phyloP scores from a whole-genome alignment of 2,888 invertebrate genomes.

The Geophilus truncorum region DNA sequence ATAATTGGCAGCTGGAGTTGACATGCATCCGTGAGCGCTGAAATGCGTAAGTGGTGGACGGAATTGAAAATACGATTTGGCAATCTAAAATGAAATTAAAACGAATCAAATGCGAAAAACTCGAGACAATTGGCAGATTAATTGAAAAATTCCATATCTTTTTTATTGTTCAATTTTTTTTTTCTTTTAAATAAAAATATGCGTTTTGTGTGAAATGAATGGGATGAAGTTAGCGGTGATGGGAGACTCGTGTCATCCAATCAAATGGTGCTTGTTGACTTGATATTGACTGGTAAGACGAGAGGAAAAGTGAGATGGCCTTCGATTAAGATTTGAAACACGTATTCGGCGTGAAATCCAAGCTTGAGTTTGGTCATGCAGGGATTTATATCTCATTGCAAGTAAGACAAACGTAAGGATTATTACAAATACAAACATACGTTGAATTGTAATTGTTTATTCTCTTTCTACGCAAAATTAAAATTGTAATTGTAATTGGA shows the following conservation, averaged over 20 bases:
- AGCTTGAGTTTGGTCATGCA: not conserved
- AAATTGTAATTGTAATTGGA: too few relatives aligned
- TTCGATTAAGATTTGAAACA: constrained; percentile 19
- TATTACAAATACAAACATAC: not conserved
- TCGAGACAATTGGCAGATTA: not conserved
- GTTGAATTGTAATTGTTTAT: not conserved
- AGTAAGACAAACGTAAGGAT: not conserved
- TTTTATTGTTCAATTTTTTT: too few relatives aligned
- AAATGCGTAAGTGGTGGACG: not conserved
- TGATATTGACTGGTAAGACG: not conserved
- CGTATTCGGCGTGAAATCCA: constrained; percentile 21
- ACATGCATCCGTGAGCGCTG: constrained; percentile 2
- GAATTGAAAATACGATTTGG: constrained; percentile 13
- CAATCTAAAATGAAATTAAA: not conserved
- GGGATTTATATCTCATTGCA: constrained; percentile 20
- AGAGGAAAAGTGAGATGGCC: not conserved
- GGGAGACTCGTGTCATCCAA: not conserved
- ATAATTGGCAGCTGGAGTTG: constrained; percentile 27
- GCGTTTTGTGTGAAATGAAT: not conserved
- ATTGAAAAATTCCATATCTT: too few relatives aligned
- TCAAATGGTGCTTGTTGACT: not conserved
- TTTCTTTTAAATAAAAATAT: not conserved
- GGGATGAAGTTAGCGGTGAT: not conserved
- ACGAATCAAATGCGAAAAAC: not conserved
- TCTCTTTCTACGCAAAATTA: too few relatives aligned